Evolutionary conservation across 2,888 invertebrate species (phyloP).

Genomic region (Chaetoderma sp.): DNA sequence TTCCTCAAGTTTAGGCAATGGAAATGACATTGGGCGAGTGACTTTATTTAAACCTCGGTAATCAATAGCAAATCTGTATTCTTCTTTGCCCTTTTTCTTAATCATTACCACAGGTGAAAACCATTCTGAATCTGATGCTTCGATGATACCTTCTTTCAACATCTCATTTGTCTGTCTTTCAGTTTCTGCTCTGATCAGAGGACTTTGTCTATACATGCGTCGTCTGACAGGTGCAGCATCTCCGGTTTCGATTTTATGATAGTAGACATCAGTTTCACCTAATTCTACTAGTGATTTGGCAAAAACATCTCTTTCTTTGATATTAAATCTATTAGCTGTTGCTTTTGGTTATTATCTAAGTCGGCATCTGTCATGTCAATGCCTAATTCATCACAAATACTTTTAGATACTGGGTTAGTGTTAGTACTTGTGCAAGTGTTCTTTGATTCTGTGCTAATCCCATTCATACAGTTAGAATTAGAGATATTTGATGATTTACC

Average conservation of each 20-base stretch:
- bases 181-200: slow-evolving; percentile 24
- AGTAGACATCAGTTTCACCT: slow-evolving; percentile 5
- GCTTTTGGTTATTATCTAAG: background rate
- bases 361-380: background rate
- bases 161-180: slow-evolving; percentile 33
- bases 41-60: slow-evolving; percentile 31
- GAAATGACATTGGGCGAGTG: slow-evolving; percentile 29
- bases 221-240: background rate
- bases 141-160: slow-evolving; percentile 20
- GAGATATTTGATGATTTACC: background rate
- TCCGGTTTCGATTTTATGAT: slow-evolving; percentile 36
- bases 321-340: background rate
- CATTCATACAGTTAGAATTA: background rate
- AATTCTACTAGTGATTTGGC: background rate
- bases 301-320: background rate
- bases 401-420: background rate
- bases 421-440: too few species aligned
- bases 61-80: slow-evolving; percentile 32
- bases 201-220: slow-evolving; percentile 15
- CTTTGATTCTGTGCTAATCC: background rate
- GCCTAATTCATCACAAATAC: too few species aligned
- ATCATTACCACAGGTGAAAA: slow-evolving; percentile 34
- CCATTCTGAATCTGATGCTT: slow-evolving; percentile 32
- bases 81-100: slow-evolving; percentile 28
- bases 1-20: slow-evolving; percentile 32